Evolutionary conservation across 2,888 invertebrate genomes (phyloP).

Genomic region (Lordiphosa fenestrarum): DNA sequence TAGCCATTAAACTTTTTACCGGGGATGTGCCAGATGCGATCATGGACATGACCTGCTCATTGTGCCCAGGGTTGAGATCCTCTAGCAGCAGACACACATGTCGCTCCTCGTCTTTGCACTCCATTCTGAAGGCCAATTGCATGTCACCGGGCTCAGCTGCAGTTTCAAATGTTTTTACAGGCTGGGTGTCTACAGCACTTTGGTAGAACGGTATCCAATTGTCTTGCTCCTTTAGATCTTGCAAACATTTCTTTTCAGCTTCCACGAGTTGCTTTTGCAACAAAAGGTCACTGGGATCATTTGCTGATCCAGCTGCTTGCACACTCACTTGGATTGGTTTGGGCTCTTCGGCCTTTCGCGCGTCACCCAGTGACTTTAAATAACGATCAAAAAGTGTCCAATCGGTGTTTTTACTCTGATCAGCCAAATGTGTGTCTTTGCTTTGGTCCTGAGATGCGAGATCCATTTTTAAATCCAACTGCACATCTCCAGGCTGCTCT

Average conservation of each 20-base stretch:
- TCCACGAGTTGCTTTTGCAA: neutral
- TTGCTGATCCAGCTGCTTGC: too few species aligned
- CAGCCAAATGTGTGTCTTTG: too few species aligned
- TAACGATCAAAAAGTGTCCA: too few species aligned
- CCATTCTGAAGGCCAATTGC: constrained; percentile 29
- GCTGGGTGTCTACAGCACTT: neutral
- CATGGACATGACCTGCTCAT: neutral
- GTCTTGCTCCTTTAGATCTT: neutral
- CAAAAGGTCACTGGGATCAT: neutral
- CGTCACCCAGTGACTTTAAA: too few species aligned
- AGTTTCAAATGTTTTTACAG: neutral
- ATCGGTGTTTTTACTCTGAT: too few species aligned
- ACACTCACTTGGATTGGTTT: too few species aligned
- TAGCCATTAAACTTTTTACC: neutral
- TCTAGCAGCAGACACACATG: constrained; percentile 21
- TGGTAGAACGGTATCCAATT: constrained; percentile 1
- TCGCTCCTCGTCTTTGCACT: constrained; percentile 7
- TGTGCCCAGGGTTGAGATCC: constrained; percentile 4
- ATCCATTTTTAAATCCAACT: too few species aligned
- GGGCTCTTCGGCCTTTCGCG: too few species aligned
- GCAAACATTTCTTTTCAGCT: neutral
- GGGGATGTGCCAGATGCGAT: neutral
- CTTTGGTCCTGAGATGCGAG: too few species aligned
- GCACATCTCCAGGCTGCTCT: too few species aligned
- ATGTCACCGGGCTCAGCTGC: constrained; percentile 6